Evolutionary conservation across 2,888 invertebrate genomes (phyloP), one percentile per base, ranked within the genome.

Genomic region (Acrobasis repandana): DNA sequence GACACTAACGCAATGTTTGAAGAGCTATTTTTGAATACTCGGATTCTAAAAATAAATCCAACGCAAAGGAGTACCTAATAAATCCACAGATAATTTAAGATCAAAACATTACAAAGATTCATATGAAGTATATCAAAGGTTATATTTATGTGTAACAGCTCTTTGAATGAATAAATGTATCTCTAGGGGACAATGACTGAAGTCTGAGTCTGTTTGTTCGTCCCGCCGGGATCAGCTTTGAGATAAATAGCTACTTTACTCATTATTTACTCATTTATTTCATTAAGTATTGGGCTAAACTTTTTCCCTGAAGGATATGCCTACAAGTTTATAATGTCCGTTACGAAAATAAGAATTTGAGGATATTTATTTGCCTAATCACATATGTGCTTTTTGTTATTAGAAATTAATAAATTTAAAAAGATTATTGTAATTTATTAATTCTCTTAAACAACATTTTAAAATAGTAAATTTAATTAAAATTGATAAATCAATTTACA

Each of bases 161-260:
- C 57, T 61, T 58, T 58, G 58, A 58, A 52, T 58, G 46, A 61
- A 51, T 15, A 36, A 52, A 61, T 58, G 52, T 11, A 18, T 61
- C 61, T 34, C 51, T 43, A n/a, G 58, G 47, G 58, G 43, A 43
- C 48, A 56, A 58, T 61, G 51, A 36, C 20, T 52, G 15, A 51
- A 60, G 60, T 60, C 60, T 54, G 60, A n/a, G 52, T 47, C 36
- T 47, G 60, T 60, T 20, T 52, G 60, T 15, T n/a, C 1, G 10
- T 50, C 52, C 60, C 60, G 16, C 9, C 18, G 52, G 60, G 43
- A 46, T 34, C 33, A 15, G 50, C 28, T 50, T 38, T 20, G 47
- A 60, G 33, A 52, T 60, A 18, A 51, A 52, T 60, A 36, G 48
- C n/a, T 14, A 28, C 15, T 16, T 47, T 36, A 58, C 9, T 47